phyloP scores from a whole-genome alignment of 2,113 vertebrate genomes.

The Ivindomyrus marchei region DNA sequence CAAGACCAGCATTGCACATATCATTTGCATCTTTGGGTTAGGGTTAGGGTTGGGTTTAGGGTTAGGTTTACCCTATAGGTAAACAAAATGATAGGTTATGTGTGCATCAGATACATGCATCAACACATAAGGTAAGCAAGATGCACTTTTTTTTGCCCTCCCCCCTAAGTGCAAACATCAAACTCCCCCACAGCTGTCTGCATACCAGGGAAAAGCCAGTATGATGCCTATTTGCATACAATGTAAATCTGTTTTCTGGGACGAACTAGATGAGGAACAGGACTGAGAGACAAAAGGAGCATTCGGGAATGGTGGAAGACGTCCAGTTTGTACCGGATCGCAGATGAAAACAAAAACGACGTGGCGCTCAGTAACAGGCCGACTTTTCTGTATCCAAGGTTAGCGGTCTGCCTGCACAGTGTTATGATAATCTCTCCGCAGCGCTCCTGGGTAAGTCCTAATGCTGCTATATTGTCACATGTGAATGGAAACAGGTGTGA shows the following conservation, averaged over 20 bases:
- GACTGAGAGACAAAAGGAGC: not conserved
- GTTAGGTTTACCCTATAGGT: not conserved
- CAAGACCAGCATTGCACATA: not conserved
- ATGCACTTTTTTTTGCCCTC: not conserved
- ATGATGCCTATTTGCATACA: not conserved
- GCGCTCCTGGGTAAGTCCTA: not conserved
- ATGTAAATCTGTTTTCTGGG: not conserved
- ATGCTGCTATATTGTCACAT: not conserved
- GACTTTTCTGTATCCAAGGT: not conserved
- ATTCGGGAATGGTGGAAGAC: not conserved
- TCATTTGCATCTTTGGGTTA: no score
- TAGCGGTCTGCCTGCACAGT: not conserved
- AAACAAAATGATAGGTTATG: not conserved
- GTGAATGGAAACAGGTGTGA: not conserved
- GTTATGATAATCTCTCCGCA: not conserved
- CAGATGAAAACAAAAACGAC: not conserved
- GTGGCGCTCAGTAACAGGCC: not conserved
- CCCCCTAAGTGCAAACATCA: not conserved
- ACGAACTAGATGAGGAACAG: not conserved
- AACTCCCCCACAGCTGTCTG: not conserved
- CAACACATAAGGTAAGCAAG: not conserved
- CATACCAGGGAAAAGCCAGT: not conserved
- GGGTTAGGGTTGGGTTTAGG: no score
- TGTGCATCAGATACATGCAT: not conserved
- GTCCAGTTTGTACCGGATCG: not conserved